A percentile compares a stretch with the other conserved stretches of the same genome.
phyloP scores from a whole-genome alignment of 2,113 vertebrate genomes.

The Rousettus leschenaultii region DNA sequence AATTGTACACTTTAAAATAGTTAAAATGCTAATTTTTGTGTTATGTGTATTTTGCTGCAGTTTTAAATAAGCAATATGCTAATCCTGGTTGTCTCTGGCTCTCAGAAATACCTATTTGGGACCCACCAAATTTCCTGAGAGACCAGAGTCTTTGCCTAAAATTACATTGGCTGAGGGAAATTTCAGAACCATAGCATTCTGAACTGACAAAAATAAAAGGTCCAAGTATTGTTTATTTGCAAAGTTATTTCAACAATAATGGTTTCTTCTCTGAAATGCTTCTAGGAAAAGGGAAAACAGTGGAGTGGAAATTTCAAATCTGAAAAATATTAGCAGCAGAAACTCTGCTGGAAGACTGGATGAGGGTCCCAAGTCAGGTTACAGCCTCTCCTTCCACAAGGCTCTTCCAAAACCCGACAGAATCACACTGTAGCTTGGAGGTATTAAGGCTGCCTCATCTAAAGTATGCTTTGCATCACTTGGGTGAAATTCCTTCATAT shows the following conservation, averaged over 20 bases:
- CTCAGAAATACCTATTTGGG: slow-evolving; percentile 3
- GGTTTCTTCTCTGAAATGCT: background rate
- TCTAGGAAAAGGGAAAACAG: background rate
- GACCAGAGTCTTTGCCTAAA: background rate
- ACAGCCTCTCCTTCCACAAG: background rate
- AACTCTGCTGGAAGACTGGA: background rate
- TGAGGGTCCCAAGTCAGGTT: background rate
- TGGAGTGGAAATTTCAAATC: background rate
- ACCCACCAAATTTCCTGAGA: background rate
- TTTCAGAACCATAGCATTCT: slow-evolving; percentile 18
- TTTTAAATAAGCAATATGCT: background rate
- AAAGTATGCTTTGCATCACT: background rate
- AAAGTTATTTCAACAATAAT: background rate
- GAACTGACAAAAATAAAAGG: background rate
- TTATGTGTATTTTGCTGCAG: background rate
- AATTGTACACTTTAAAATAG: background rate
- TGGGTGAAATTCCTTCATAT: slow-evolving; percentile 34
- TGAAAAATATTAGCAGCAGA: background rate
- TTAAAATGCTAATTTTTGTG: slow-evolving; percentile 1
- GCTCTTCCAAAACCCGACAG: background rate
- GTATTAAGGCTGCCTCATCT: background rate
- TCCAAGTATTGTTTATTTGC: background rate
- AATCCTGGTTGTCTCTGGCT: background rate
- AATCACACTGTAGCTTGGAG: background rate
- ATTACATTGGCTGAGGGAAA: background rate